Evolutionary conservation across 2,888 invertebrate species (phyloP).

Genomic region (Cancer borealis): DNA sequence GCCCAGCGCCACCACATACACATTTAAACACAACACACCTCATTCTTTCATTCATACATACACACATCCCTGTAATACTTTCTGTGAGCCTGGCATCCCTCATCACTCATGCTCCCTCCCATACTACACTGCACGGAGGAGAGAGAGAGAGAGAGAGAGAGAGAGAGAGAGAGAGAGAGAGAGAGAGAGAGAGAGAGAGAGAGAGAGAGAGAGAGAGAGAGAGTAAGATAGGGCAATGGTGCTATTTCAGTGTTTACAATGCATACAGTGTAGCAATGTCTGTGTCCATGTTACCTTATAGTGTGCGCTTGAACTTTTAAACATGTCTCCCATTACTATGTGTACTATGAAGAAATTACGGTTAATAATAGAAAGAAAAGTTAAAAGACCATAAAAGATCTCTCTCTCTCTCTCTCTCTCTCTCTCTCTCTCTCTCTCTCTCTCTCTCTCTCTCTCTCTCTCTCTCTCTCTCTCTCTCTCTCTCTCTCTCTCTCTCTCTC

Average conservation of each 20-base stretch:
- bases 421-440: slow-evolving; percentile 1
- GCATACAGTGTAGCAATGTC: background rate
- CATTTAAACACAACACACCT: slow-evolving; percentile 8
- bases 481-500: slow-evolving; percentile 28
- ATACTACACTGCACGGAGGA: background rate
- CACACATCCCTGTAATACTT: slow-evolving; percentile 14
- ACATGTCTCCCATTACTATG: background rate
- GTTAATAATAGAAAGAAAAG: background rate
- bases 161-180: background rate
- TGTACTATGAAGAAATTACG: background rate
- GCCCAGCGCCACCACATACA: background rate
- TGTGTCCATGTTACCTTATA: background rate
- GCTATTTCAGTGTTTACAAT: background rate
- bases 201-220: slow-evolving; percentile 14
- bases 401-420: background rate
- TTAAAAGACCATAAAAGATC: background rate
- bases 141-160: background rate
- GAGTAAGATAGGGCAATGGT: background rate
- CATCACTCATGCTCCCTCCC: background rate
- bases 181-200: background rate
- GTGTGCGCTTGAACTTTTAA: background rate
- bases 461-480: background rate
- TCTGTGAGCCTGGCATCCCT: background rate
- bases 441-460: background rate
- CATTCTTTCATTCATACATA: background rate